Conservation (phyloP, 2,888 invertebrate genomes). For the Argyresthia albistria region DNA sequence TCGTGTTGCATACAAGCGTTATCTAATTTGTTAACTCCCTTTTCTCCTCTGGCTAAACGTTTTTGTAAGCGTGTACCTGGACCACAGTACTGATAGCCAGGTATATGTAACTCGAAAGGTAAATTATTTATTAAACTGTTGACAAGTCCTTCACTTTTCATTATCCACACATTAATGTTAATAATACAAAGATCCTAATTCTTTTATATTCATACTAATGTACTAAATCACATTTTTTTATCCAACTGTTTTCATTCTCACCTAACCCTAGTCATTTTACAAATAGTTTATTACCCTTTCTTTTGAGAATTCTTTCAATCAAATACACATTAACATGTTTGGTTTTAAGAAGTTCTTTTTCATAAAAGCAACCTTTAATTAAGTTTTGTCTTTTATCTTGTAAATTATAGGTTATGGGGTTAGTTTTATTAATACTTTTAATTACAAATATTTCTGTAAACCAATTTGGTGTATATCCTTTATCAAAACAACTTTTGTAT, state of each 20-base stretch:
- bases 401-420: conserved; percentile 19
- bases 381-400: conserved; percentile 18
- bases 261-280: conserved; percentile 11
- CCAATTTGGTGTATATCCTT: conserved; percentile 23
- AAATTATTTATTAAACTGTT: conserved; percentile 6
- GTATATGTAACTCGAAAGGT: conserved; percentile 9
- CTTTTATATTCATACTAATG: not conserved
- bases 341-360: conserved; percentile 20
- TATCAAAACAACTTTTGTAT: conserved; percentile 14
- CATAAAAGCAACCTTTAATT: conserved; percentile 24
- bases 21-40: conserved; percentile 15
- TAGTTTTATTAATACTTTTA: conserved; percentile 16
- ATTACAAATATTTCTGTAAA: conserved; percentile 21
- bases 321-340: conserved; percentile 24
- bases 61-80: conserved; percentile 20
- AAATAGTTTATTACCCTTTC: conserved; percentile 4
- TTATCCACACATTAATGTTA: not conserved
- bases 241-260: conserved; percentile 14
- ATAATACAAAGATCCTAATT: no score
- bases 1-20: conserved; percentile 8
- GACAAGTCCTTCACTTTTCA: conserved; percentile 4
- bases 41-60: conserved; percentile 26
- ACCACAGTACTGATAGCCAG: conserved; percentile 20
- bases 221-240: conserved; percentile 8
- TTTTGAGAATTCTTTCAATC: conserved; percentile 18